Conservation (phyloP, 1,140 invertebrate species). For the Cataglyphis hispanica region DNA sequence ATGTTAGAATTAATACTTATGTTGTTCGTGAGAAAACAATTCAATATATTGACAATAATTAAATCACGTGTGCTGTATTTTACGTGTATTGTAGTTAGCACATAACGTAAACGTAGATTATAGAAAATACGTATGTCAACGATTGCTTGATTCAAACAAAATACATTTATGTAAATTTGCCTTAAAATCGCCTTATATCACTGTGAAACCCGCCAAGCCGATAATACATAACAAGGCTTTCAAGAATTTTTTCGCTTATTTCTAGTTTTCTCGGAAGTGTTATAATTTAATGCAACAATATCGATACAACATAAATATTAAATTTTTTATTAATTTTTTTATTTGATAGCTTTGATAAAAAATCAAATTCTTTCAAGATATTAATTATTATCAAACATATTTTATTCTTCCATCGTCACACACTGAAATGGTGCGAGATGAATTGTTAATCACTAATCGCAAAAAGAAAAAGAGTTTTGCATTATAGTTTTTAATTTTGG, state of each 20-base stretch:
- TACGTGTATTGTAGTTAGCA: too few relatives aligned
- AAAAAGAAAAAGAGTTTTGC: not conserved
- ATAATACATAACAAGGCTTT: conserved; percentile 61
- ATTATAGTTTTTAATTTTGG: not conserved
- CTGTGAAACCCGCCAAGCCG: conserved; percentile 55
- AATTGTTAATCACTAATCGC: conserved; percentile 10
- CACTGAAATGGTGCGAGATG: not conserved
- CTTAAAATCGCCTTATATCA: conserved; percentile 49
- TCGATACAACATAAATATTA: not conserved
- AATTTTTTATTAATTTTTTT: not conserved
- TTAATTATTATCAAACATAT: not conserved
- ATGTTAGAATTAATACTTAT: not conserved
- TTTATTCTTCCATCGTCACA: not conserved
- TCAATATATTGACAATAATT: not conserved
- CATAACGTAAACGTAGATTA: not conserved
- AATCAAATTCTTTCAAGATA: not conserved
- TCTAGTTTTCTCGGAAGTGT: not conserved
- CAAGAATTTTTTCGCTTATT: conserved; percentile 33
- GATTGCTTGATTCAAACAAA: not conserved
- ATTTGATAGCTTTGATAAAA: not conserved
- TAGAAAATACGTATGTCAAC: not conserved
- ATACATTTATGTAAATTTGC: not conserved
- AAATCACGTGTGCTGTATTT: too few relatives aligned
- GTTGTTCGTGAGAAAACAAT: not conserved
- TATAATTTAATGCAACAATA: too few relatives aligned